Base-by-base conservation (phyloP, 2,113 vertebrate species). In the Ceyx cyanopectus region DNA sequence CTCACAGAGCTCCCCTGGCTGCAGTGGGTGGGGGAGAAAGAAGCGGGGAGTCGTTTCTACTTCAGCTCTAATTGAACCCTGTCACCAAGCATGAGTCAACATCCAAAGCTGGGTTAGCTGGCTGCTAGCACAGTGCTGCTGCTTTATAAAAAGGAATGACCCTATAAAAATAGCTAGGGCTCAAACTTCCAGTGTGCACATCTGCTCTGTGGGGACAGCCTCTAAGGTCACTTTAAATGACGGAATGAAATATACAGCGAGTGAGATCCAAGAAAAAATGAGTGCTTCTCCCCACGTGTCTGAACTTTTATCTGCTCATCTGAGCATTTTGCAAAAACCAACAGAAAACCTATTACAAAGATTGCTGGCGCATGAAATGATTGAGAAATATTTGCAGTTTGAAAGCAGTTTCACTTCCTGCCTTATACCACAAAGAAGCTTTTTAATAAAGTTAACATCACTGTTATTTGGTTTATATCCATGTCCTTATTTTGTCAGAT, bases 341-440 rank as follows among this genome's bases (percentile, higher is more conserved):
- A 93, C 95, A 94, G 78, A 92, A 96, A 95, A 87, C 89, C 92
- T 94, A 92, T 94, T 92, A 96, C 95, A 97, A 97, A 94, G 96
- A 87, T 74, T 96, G 95, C 94, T 96, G 94, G 95, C 92, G 95
- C 97, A 94, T 97, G 94, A 96, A 94, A 95, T 95, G 97, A 97
- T 97, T 97, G 96, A 98, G 98, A 98, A 97, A 98, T 97, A 95
- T 97, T 96, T 97, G 97, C 97, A 97, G 95, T 97, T 97, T 97
- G 93, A 97, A 97, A 97, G 95, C 95, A 72, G 95, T 97, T 97
- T 97, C 97, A 95, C 97, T 98, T 98, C 97, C 98, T 98, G 97
- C 86, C 96, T 93, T 72, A 96, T 84, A 94, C 97, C 97, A 98
- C 97, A 98, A 97, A 97, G 95, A 89, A 92, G 92, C 94, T 97